Conservation (phyloP, 2,797 vertebrate genomes). For the Gallirallus australis region DNA sequence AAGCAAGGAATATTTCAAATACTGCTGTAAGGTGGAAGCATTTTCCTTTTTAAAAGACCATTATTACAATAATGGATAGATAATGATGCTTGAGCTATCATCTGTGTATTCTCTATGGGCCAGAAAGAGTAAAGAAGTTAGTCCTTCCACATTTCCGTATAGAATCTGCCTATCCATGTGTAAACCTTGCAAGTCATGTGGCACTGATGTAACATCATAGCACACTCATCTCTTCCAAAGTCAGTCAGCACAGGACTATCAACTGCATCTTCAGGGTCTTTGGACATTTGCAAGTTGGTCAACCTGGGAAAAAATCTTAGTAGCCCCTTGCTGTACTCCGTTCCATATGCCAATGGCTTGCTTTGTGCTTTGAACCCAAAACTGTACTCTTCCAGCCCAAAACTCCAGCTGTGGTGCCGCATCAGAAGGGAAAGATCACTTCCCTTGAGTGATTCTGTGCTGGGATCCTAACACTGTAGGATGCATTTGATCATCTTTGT, state of each 20-base stretch:
- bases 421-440: not conserved
- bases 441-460: not conserved
- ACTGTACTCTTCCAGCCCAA: not conserved
- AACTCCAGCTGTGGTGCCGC: not conserved
- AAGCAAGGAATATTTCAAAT: not conserved
- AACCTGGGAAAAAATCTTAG: not conserved
- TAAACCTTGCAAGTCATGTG: not conserved
- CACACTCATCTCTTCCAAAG: not conserved
- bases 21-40: not conserved
- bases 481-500: not conserved
- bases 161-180: not conserved
- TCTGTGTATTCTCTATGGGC: not conserved
- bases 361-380: not conserved
- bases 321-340: not conserved
- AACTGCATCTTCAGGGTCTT: not conserved
- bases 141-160: not conserved
- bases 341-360: accelerated
- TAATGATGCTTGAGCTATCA: not conserved
- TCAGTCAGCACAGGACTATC: not conserved
- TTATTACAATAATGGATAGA: not conserved
- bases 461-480: not conserved
- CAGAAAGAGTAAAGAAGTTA: not conserved
- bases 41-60: not conserved
- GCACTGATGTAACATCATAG: not conserved
- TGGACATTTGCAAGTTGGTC: not conserved